Evolutionary conservation across 1,140 invertebrate genomes (phyloP).

Genomic region (Lasaia peninsularis): DNA sequence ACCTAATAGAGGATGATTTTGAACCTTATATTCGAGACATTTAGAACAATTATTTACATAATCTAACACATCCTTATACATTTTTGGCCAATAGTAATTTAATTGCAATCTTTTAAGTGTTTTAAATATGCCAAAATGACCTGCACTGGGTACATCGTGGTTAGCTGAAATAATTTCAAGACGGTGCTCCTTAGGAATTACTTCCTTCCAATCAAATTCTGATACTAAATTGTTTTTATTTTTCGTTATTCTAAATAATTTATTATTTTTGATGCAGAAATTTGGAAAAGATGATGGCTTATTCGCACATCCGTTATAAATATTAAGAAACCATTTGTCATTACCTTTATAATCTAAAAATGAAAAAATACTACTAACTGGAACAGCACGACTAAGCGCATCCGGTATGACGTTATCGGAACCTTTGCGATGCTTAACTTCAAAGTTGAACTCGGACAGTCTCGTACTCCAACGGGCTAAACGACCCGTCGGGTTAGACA

Average conservation of each 20-base stretch:
- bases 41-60: slow-evolving; percentile 33
- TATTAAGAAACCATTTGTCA: slow-evolving; percentile 28
- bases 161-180: slow-evolving; percentile 19
- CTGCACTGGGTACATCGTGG: slow-evolving; percentile 39
- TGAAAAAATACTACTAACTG: not conserved
- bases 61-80: slow-evolving; percentile 21
- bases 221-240: slow-evolving; percentile 10
- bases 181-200: slow-evolving; percentile 12
- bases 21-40: slow-evolving; percentile 37
- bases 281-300: slow-evolving; percentile 22
- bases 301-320: slow-evolving; percentile 21
- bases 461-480: slow-evolving; percentile 35
- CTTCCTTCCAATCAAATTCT: slow-evolving; percentile 19
- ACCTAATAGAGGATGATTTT: slow-evolving; percentile 34
- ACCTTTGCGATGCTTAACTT: no score
- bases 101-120: slow-evolving; percentile 29
- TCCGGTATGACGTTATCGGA: slow-evolving; percentile 33
- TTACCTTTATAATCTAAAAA: slow-evolving; percentile 16
- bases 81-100: slow-evolving; percentile 28
- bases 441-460: slow-evolving; percentile 32
- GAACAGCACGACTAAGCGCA: slow-evolving; percentile 27
- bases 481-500: slow-evolving; percentile 43
- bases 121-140: slow-evolving; percentile 49
- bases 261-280: slow-evolving; percentile 12
- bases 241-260: slow-evolving; percentile 14